Evolutionary conservation across 2,888 invertebrate species (phyloP), one percentile per base, ranked within the genome.

Genomic region (Copidosoma aretas): DNA sequence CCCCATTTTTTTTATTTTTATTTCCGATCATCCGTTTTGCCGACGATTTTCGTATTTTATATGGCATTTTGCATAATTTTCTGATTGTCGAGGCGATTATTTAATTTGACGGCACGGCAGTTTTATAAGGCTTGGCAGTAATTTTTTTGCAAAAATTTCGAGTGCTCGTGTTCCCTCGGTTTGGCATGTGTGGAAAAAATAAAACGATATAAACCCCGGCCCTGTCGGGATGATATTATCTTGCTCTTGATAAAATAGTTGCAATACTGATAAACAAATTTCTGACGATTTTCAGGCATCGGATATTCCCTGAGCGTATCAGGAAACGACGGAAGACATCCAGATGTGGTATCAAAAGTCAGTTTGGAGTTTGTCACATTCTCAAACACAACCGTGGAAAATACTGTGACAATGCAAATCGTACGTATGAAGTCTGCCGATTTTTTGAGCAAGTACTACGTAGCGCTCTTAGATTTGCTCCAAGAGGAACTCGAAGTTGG

Each of bases 291-390:
- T 68, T 12, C 74, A 80, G 84, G 89, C 24, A 88, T 90, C 80
- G 91, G 91, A 12, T 91, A 92, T 79, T 90, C 92, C 0, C 87
- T 97, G 76, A 91, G 90, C 41, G 89, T 97, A 0, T 89, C 91
- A 12, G 96, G 96, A 1, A 95, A 93, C 81, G 98, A 98, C 84
- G 97, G 97, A 0, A 89, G 90, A 75, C 95, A 95, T 80, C 87
- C 88, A 66, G 92, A 94, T 83, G 97, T 97, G 0, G 86, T 90
- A n/a, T 97, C 96, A 1, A 91, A 92, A 10, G 91, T 95, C 3
- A 91, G 91, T 8, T 89, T 97, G 0, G 91, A 93, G 80, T 94
- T 95, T 79, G 86, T 91, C 61, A 87, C 88, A 3, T 94, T 95
- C 80, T 90, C 91, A 75, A 95, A 95, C 79, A 84, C 84, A 17